phyloP scores from a whole-genome alignment of 23 tunicate species.

The Oikopleura dioica region DNA sequence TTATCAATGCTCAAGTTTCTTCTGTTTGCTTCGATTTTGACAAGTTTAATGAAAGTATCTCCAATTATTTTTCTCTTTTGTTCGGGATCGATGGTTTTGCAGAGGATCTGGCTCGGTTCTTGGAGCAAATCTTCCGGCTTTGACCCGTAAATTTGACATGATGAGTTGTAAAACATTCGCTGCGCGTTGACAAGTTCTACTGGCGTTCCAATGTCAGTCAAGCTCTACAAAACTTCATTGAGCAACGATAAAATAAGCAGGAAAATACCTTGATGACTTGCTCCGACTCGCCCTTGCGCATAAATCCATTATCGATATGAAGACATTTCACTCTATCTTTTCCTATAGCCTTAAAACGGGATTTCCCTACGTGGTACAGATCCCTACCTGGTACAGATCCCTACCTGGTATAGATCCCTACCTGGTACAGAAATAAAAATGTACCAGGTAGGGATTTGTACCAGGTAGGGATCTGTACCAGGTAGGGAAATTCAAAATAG shows the following conservation, averaged over 20 bases:
- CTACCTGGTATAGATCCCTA: too few species aligned
- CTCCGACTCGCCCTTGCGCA: constrained; percentile 77
- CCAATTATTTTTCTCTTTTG: constrained; percentile 90
- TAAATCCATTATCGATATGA: constrained; percentile 86
- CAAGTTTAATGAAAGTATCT: constrained; percentile 83
- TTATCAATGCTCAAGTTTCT: constrained; percentile 27
- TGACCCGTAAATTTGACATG: constrained; percentile 4
- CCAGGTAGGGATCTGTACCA: too few species aligned
- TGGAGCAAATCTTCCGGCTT: not conserved
- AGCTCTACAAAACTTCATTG: too few species aligned
- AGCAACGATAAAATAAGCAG: too few species aligned
- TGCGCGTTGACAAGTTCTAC: constrained; percentile 46
- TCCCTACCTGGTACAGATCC: too few species aligned
- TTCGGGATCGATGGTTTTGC: constrained; percentile 85
- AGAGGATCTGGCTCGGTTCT: constrained; percentile 27
- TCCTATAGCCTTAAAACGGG: constrained; percentile 5
- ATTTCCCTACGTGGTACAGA: too few species aligned
- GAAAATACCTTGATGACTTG: constrained; percentile 35
- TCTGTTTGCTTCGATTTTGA: constrained; percentile 40
- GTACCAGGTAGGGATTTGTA: not conserved
- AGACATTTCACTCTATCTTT: constrained; percentile 13
- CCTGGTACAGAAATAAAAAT: constrained; percentile 16
- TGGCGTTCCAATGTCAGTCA: constrained; percentile 25
- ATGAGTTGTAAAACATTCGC: constrained; percentile 41
- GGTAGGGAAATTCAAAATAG: too few species aligned